Evolutionary conservation across 2,888 invertebrate genomes (phyloP).

Genomic region (Rutpela maculata): DNA sequence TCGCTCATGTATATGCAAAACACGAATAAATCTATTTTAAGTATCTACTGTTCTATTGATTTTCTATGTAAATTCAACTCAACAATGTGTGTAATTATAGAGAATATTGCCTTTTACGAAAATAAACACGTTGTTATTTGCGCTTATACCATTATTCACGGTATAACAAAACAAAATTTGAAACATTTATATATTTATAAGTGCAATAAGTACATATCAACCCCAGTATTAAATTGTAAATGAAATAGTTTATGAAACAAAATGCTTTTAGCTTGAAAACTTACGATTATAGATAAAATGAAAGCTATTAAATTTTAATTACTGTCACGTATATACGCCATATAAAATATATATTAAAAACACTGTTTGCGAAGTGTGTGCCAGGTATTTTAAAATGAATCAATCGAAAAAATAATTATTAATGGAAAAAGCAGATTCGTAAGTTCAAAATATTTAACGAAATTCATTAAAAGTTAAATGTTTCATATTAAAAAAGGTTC

Average conservation of each 20-base stretch:
- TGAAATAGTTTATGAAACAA: background rate
- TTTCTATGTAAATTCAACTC: slow-evolving; percentile 14
- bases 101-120: background rate
- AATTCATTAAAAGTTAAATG: too few relatives aligned
- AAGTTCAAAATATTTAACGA: too few relatives aligned
- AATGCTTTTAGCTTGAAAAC: background rate
- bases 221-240: background rate
- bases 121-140: slow-evolving; percentile 8
- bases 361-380: too few relatives aligned
- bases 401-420: too few relatives aligned
- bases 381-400: too few relatives aligned
- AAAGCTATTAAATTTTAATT: background rate
- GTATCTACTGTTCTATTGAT: background rate
- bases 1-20: background rate
- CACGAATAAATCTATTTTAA: background rate
- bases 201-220: slow-evolving; percentile 18
- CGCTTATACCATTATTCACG: background rate
- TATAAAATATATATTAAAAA: too few relatives aligned
- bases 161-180: slow-evolving; percentile 10
- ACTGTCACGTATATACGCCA: background rate
- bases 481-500: too few relatives aligned
- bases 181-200: slow-evolving; percentile 1
- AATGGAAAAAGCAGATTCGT: too few relatives aligned
- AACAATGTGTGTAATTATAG: slow-evolving; percentile 20
- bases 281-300: background rate